Evolutionary conservation across 2,888 invertebrate species (phyloP), one percentile per base, ranked within the genome.

Genomic region (Aphodius sticticus): DNA sequence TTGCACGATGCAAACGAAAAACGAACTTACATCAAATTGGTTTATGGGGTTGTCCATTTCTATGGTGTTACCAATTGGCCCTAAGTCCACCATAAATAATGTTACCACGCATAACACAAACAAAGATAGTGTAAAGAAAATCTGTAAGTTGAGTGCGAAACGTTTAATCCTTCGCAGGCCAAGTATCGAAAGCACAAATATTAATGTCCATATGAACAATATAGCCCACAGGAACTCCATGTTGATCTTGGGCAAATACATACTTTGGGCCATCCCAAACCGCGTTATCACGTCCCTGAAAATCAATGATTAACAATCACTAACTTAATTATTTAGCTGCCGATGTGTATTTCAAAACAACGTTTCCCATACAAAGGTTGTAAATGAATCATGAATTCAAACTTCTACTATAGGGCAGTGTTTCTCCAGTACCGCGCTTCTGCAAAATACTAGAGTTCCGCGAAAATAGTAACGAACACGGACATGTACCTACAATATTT

Each of bases 11-110:
- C 53, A 7, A 12, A 9, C 69, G 35, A 53, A 35, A 76, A 69
- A 76, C 4, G 15, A n/a, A 38, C 38, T 76, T 69, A 77, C 77
- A 69, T 69, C 77, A 36, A 9, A 53, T 12, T 53, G 3, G 4
- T 1, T 53, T 5, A 53, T 2, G 6, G 53, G 53, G 53, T 53
- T 53, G 7, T 7, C 0, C 4, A 53, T 53, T 53, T 2, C 12
- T n/a, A 12, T 3, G 4, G 7, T 3, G 53, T 53, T 12, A 53
- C 6, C 12, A 53, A 53, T 7, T 7, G 1, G 3, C 7, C 53
- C 12, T 53, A 12, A 3, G 12, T 53, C 53, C 7, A 53, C 53
- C 9, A 53, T 9, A 5, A 26, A 26, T 3, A 26, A 26, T 26
- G 26, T 26, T 26, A 26, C 26, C 26, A 26, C 26, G 26, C 53